Evolutionary conservation across 2,888 invertebrate species (phyloP), one percentile per base, ranked within the genome.

Genomic region (Nysson spinosus): DNA sequence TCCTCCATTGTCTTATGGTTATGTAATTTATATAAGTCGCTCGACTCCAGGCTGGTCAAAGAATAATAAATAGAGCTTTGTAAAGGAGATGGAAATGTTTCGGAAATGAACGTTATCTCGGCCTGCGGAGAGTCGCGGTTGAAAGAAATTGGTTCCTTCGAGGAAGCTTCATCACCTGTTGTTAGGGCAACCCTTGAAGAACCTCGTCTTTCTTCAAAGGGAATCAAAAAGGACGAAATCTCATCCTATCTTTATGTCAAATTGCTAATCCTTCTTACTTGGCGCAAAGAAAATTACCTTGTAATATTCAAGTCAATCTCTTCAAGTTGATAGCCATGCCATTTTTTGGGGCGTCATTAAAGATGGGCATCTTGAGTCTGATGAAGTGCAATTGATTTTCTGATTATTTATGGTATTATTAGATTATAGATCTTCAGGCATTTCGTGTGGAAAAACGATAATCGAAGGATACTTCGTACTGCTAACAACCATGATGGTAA

Each of bases 121-220:
- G 52, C 35, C 24, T 37, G 40, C 9, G 46, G 7, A n/a, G 17
- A 39, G 43, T 28, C n/a, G 39, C 39, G 49, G 51, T 43, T 62
- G 62, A 69, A 76, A 73, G 73, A 69, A 69, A 75, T 76, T 73
- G 69, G 69, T 73, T 76, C 65, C 58, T 76, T 66, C 66, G 66
- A 58, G 50, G 40, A 75, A 55, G 43, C 61, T 24, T 50, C 58
- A 69, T 75, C 75, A 75, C 64, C 72, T 72, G 69, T n/a, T n/a
- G n/a, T 68, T 75, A 65, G 73, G 73, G 62, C 60, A 54, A 56
- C 64, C 43, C 40, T 72, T 61, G 72, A 74, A 74, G 63, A 65
- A 69, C 51, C 50, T 57, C 52, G 58, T 60, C 39, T 26, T 51
- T 44, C 56, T 49, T 66, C 60, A 72, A 72, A 72, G 69, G 51